phyloP scores from a whole-genome alignment of 2,113 vertebrate genomes.

The Gambusia holbrooki region DNA sequence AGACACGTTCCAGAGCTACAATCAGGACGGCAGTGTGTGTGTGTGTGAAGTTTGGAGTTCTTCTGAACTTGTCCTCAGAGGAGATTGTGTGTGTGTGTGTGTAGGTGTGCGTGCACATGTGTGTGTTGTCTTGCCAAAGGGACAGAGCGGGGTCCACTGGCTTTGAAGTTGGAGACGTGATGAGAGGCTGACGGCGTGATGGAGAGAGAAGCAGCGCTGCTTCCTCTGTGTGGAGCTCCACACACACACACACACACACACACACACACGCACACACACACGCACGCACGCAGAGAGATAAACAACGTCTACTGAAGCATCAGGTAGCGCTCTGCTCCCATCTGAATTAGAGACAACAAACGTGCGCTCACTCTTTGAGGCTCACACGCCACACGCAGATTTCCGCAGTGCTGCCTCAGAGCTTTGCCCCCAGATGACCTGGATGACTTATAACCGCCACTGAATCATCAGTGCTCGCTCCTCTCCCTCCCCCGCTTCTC shows the following conservation, averaged over 20 bases:
- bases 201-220: slow-evolving; percentile 61
- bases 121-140: slow-evolving; percentile 59
- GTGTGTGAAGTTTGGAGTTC: slow-evolving; percentile 36
- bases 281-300: slow-evolving; percentile 12
- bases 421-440: slow-evolving; percentile 61
- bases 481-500: slow-evolving; percentile 43
- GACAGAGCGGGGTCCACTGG: slow-evolving; percentile 64
- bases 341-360: slow-evolving; percentile 27
- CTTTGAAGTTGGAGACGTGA: slow-evolving; percentile 80
- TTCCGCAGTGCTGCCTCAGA: slow-evolving; percentile 39
- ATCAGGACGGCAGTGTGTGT: slow-evolving; percentile 46
- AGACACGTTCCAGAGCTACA: slow-evolving; percentile 66
- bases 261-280: too few relatives aligned
- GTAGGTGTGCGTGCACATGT: slow-evolving; percentile 25
- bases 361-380: slow-evolving; percentile 6
- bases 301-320: slow-evolving; percentile 39
- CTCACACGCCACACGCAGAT: slow-evolving; percentile 22
- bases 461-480: slow-evolving; percentile 52
- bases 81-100: slow-evolving; percentile 19
- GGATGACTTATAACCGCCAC: slow-evolving; percentile 36
- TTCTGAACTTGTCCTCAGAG: slow-evolving; percentile 44
- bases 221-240: slow-evolving; percentile 44
- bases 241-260: neutral
- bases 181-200: slow-evolving; percentile 65
- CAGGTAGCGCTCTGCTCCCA: slow-evolving; percentile 15